These are phyloP conservation scores for Lepus oiostolus DNA, from an alignment of 2,797 vertebrate genomes.

Conservation along the genomic window DNA sequence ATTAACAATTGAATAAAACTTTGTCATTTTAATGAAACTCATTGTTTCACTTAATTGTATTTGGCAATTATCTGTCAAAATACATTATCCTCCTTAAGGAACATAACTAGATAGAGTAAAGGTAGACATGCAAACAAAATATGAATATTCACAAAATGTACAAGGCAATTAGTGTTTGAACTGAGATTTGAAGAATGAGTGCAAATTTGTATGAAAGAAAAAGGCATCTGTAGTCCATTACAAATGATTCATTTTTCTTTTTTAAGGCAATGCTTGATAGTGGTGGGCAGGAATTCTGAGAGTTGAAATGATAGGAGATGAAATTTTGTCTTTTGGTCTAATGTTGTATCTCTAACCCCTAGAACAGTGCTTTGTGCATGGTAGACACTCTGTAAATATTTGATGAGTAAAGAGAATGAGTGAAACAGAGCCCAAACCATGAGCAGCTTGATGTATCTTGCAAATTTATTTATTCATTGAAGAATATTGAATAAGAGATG, in stretches of 20 bases:
- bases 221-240: slow-evolving; percentile 18
- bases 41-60: slow-evolving; percentile 49
- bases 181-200: slow-evolving; percentile 30
- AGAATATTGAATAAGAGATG: not conserved
- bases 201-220: slow-evolving; percentile 46
- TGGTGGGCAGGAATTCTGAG: not conserved
- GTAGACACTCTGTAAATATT: not conserved
- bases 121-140: slow-evolving; percentile 39
- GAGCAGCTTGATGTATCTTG: not conserved
- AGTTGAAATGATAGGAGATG: not conserved
- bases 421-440: not conserved
- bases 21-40: slow-evolving; percentile 20
- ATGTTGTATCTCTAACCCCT: slow-evolving; percentile 4
- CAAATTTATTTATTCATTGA: not conserved
- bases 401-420: slow-evolving; percentile 44
- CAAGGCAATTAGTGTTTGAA: not conserved
- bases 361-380: not conserved
- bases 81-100: slow-evolving; percentile 33
- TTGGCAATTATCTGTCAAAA: slow-evolving; percentile 45
- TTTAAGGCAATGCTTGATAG: not conserved
- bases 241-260: not conserved
- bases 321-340: not conserved
- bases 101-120: slow-evolving; percentile 5
- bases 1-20: slow-evolving; percentile 41
- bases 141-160: not conserved